Evolutionary conservation across 92 coral and sea anemone genomes (phyloP).

Genomic region (Scolanthus callimorphus): DNA sequence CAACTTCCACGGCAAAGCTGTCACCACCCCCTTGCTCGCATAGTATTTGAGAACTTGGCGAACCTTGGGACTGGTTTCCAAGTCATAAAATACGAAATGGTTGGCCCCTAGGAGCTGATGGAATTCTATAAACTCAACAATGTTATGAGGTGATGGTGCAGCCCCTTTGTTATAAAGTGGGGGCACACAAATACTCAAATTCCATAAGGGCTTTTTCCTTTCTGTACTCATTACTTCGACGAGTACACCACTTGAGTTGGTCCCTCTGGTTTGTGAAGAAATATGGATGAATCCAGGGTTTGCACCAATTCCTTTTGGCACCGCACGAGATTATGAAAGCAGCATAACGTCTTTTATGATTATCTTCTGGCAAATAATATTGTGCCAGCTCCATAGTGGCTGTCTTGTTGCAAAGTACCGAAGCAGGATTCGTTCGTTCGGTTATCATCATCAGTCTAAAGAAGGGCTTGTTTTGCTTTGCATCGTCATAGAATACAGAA

Average conservation of each 20-base stretch:
- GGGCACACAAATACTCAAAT: conserved; percentile 47
- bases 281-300: conserved; percentile 34
- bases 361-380: conserved; percentile 1
- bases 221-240: conserved; percentile 9
- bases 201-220: not conserved
- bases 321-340: conserved; percentile 47
- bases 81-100: conserved; percentile 43
- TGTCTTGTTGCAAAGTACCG: conserved; percentile 4
- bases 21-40: conserved; percentile 30
- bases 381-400: conserved; percentile 11
- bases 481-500: conserved; percentile 28
- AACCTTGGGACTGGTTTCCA: conserved; percentile 3
- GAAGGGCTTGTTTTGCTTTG: conserved; percentile 2
- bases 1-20: conserved; percentile 44
- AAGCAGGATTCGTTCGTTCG: conserved; percentile 23
- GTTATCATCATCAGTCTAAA: conserved; percentile 22
- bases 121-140: conserved; percentile 55
- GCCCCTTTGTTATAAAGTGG: conserved; percentile 28
- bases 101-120: conserved; percentile 47
- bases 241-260: not conserved
- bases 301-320: conserved; percentile 23
- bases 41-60: conserved; percentile 19
- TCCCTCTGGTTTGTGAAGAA: conserved; percentile 2
- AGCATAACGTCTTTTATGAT: conserved; percentile 31
- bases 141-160: conserved; percentile 7